A percentile compares a stretch with the other conserved stretches of the same genome.
These are phyloP conservation scores for Microplitis demolitor DNA, from an alignment of 1,140 invertebrate species.

Conservation along the genomic window DNA sequence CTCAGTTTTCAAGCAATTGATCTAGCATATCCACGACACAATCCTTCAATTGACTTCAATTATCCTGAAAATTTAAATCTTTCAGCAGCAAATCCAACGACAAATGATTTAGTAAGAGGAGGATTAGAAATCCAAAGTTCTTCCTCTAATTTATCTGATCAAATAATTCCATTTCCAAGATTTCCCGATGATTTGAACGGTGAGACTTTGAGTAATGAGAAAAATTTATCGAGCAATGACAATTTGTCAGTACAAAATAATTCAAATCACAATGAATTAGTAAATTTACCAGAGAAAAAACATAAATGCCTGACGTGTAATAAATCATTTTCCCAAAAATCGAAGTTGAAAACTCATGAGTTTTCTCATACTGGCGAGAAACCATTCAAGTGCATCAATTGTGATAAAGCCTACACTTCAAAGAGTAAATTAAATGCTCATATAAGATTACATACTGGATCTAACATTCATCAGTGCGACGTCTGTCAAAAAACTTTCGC, in stretches of 20 bases:
- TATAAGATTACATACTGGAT: conserved; percentile 50
- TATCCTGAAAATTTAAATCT: conserved; percentile 35
- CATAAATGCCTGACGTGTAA: conserved; percentile 57
- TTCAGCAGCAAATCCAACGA: conserved; percentile 1
- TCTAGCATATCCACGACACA: conserved; percentile 28
- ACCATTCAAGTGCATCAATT: conserved; percentile 51
- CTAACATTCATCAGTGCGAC: conserved; percentile 52
- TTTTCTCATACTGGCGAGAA: conserved; percentile 48
- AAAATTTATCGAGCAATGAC: not conserved
- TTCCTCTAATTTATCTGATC: conserved; percentile 8
- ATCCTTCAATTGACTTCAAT: conserved; percentile 35
- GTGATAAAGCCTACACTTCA: conserved; percentile 53
- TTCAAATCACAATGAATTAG: not conserved
- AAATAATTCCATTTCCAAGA: conserved; percentile 12
- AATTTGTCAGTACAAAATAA: conserved; percentile 23
- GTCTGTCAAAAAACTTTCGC: conserved; percentile 57
- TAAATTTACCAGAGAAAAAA: conserved; percentile 26
- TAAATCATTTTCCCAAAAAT: conserved; percentile 55
- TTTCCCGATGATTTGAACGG: not conserved
- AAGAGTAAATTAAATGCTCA: conserved; percentile 58
- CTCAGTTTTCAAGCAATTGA: conserved; percentile 33
- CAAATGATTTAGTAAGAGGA: conserved; percentile 5
- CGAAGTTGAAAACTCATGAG: conserved; percentile 54
- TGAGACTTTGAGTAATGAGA: not conserved
- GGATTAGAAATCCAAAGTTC: not conserved